These are phyloP conservation scores for Drosophila gunungcola DNA, from an alignment of 1,140 invertebrate species.

Conservation along the genomic window DNA sequence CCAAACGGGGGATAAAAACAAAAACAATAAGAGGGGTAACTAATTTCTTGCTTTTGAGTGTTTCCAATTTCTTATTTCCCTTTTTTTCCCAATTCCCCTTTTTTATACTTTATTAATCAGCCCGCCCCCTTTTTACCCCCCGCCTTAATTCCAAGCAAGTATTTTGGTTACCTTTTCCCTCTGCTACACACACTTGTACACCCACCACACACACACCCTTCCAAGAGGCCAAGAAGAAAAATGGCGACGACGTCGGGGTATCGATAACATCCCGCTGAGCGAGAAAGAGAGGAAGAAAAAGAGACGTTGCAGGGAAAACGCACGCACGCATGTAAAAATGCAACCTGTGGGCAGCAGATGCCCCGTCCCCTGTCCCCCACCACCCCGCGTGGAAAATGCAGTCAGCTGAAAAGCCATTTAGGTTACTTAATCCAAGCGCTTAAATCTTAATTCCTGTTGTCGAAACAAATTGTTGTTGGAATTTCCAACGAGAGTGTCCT, in stretches of 20 bases:
- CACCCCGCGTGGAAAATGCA: conserved; percentile 36
- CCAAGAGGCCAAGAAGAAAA: conserved; percentile 69
- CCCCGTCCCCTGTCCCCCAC: conserved; percentile 3
- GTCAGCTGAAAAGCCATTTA: conserved; percentile 28
- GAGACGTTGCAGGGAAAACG: conserved; percentile 47
- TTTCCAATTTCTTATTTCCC: conserved; percentile 21
- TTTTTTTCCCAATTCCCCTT: conserved; percentile 7
- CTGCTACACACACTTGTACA: conserved; percentile 32
- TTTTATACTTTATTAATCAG: conserved; percentile 57
- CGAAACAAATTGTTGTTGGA: conserved; percentile 74
- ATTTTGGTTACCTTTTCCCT: conserved; percentile 78
- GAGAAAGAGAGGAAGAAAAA: conserved; percentile 10
- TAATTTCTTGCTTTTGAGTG: background rate
- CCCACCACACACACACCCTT: conserved; percentile 45
- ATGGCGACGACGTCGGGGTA: conserved; percentile 72
- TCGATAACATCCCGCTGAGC: conserved; percentile 60
- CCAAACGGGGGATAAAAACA: conserved; percentile 28
- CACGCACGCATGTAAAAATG: conserved; percentile 55
- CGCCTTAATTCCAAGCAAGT: conserved; percentile 53
- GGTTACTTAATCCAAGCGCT: conserved; percentile 15
- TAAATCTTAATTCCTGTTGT: conserved; percentile 50
- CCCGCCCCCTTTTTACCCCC: conserved; percentile 38
- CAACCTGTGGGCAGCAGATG: conserved; percentile 58
- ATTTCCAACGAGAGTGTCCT: conserved; percentile 65
- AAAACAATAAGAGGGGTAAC: conserved; percentile 10